Percentiles rank a stretch among this genome's conserved stretches.
Conservation (phyloP, 1,140 invertebrate genomes). For the Drosophila nasuta region DNA sequence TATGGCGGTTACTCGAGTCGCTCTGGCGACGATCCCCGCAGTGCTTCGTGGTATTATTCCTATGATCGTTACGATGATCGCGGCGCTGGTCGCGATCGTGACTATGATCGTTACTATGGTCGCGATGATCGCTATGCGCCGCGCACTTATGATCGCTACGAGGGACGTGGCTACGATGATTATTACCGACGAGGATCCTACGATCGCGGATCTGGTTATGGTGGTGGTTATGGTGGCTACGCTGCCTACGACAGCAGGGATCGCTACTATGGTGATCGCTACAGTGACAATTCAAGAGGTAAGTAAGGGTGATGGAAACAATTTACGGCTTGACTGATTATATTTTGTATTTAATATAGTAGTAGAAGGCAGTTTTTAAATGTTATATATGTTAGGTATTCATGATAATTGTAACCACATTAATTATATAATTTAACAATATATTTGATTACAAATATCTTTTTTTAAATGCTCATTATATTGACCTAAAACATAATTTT, state of each 20-base stretch:
- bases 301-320: background rate
- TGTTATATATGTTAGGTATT: too few relatives aligned
- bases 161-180: slow-evolving; percentile 76
- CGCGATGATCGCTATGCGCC: slow-evolving; percentile 76
- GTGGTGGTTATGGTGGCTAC: slow-evolving; percentile 10
- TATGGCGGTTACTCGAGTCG: slow-evolving; percentile 69
- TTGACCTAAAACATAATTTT: too few relatives aligned
- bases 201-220: slow-evolving; percentile 64
- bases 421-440: too few relatives aligned
- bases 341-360: too few relatives aligned
- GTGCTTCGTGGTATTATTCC: slow-evolving; percentile 69
- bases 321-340: too few relatives aligned
- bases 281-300: slow-evolving; percentile 67
- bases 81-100: slow-evolving; percentile 36
- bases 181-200: slow-evolving; percentile 68
- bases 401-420: too few relatives aligned
- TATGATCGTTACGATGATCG: slow-evolving; percentile 70
- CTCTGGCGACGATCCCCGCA: slow-evolving; percentile 54
- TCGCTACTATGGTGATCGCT: slow-evolving; percentile 75
- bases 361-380: too few relatives aligned
- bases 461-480: too few relatives aligned
- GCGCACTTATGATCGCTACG: slow-evolving; percentile 82
- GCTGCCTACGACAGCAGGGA: slow-evolving; percentile 65
- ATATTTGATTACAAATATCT: too few relatives aligned
- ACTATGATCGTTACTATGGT: slow-evolving; percentile 65